These are phyloP conservation scores for Sinonovacula constricta DNA, from an alignment of 1,140 invertebrate species.

Conservation along the genomic window DNA sequence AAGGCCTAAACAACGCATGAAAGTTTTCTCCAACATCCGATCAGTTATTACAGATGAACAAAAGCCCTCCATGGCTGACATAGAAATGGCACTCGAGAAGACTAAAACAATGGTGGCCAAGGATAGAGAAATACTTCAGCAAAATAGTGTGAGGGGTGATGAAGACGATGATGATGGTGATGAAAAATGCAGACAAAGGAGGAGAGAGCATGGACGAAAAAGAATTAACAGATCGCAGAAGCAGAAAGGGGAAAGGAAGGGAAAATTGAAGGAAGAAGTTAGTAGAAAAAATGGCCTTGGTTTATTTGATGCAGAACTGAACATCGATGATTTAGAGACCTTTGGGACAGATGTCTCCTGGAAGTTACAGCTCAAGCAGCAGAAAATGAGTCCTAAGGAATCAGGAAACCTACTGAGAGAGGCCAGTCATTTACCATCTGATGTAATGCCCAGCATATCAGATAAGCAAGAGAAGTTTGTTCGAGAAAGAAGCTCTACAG, in stretches of 20 bases:
- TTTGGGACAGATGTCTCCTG: slow-evolving; percentile 47
- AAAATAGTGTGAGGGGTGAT: not conserved
- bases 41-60: slow-evolving; percentile 15
- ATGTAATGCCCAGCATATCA: too few species aligned
- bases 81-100: not conserved
- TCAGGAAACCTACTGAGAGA: too few species aligned
- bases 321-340: slow-evolving; percentile 44
- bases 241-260: slow-evolving; percentile 6
- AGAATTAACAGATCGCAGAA: not conserved
- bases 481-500: too few species aligned
- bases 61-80: slow-evolving; percentile 5
- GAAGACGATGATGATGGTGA: not conserved
- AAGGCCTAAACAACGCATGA: slow-evolving; percentile 2
- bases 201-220: not conserved
- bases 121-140: too few species aligned
- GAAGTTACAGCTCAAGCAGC: too few species aligned
- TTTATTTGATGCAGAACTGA: slow-evolving; percentile 36
- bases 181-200: slow-evolving; percentile 13
- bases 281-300: slow-evolving; percentile 8
- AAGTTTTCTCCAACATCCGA: slow-evolving; percentile 15
- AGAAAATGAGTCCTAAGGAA: too few species aligned
- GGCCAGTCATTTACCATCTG: too few species aligned
- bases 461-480: too few species aligned
- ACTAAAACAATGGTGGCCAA: not conserved
- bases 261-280: slow-evolving; percentile 9